A percentile compares a stretch with the other conserved stretches of the same genome.
Conservation (phyloP, 1,140 invertebrate genomes). For the Drosophila subpulchrella region DNA sequence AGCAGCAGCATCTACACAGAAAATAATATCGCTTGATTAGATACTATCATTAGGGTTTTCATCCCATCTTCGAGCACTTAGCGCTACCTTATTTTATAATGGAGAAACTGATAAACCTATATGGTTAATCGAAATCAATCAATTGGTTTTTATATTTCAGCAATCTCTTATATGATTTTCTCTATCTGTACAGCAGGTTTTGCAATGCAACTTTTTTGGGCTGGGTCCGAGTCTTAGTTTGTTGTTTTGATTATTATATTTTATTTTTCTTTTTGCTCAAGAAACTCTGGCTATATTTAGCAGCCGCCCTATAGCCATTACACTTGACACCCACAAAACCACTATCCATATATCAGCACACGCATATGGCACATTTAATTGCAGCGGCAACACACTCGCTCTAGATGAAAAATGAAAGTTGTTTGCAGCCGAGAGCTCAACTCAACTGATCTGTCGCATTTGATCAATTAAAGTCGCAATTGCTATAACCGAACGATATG, state of each 20-base stretch:
- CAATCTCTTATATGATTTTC: not conserved
- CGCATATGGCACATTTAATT: slow-evolving; percentile 77
- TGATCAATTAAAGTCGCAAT: slow-evolving; percentile 77
- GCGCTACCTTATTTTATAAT: too few relatives aligned
- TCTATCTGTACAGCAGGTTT: slow-evolving; percentile 55
- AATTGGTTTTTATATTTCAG: too few relatives aligned
- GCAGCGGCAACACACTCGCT: slow-evolving; percentile 60
- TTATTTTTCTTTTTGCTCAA: slow-evolving; percentile 3
- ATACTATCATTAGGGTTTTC: too few relatives aligned
- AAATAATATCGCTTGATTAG: slow-evolving; percentile 2
- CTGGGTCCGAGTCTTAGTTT: slow-evolving; percentile 40
- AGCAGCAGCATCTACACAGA: slow-evolving; percentile 36
- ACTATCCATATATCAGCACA: slow-evolving; percentile 34
- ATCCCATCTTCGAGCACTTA: not conserved
- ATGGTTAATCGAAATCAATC: not conserved
- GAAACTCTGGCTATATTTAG: slow-evolving; percentile 71
- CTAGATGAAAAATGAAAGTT: slow-evolving; percentile 78
- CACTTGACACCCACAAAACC: slow-evolving; percentile 80
- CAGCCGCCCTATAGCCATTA: slow-evolving; percentile 75
- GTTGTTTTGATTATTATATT: not conserved
- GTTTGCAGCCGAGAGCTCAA: slow-evolving; percentile 54
- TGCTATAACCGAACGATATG: slow-evolving; percentile 54
- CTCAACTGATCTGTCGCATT: slow-evolving; percentile 56
- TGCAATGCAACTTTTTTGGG: slow-evolving; percentile 51
- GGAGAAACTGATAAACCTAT: not conserved